Conservation (phyloP, 1,140 invertebrate species). For the Hylaeus anthracinus region DNA sequence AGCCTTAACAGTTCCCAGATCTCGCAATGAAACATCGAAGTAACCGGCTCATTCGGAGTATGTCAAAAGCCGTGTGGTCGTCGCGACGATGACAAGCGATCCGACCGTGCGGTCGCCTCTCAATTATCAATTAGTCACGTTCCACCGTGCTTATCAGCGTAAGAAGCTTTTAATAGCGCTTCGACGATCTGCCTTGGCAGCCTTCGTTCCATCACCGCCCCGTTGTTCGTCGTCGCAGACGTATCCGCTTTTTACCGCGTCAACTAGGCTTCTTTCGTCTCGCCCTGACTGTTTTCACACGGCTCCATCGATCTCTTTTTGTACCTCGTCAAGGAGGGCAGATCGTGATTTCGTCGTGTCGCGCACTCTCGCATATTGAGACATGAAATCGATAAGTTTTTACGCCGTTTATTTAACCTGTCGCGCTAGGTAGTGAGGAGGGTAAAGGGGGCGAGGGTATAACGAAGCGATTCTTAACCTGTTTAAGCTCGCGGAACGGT, state of each 20-base stretch:
- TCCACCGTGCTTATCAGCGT: constrained; percentile 48
- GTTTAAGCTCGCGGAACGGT: no score
- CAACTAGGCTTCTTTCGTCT: constrained; percentile 27
- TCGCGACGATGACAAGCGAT: constrained; percentile 18
- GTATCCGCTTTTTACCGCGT: constrained; percentile 39
- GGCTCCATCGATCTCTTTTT: constrained; percentile 42
- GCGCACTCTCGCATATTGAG: constrained; percentile 56
- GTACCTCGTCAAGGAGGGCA: constrained; percentile 26
- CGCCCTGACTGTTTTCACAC: constrained; percentile 47
- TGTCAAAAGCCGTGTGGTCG: constrained; percentile 8
- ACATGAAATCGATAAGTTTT: constrained; percentile 69
- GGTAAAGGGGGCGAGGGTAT: no score
- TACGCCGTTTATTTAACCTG: constrained; percentile 20
- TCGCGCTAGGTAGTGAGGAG: no score
- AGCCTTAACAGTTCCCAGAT: no score
- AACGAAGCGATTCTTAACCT: no score
- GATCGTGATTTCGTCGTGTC: constrained; percentile 37
- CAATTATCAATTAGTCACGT: constrained; percentile 68
- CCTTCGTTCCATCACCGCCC: background rate
- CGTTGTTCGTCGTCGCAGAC: background rate
- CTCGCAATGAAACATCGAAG: constrained; percentile 4
- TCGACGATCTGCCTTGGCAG: background rate
- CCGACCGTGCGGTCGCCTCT: constrained; percentile 26
- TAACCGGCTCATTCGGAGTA: background rate
- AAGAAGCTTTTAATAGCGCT: constrained; percentile 52